Percentiles rank a stretch among this genome's conserved stretches.
Evolutionary conservation across 2,797 vertebrate genomes (phyloP).

Genomic region (Microctenopoma lineatum): DNA sequence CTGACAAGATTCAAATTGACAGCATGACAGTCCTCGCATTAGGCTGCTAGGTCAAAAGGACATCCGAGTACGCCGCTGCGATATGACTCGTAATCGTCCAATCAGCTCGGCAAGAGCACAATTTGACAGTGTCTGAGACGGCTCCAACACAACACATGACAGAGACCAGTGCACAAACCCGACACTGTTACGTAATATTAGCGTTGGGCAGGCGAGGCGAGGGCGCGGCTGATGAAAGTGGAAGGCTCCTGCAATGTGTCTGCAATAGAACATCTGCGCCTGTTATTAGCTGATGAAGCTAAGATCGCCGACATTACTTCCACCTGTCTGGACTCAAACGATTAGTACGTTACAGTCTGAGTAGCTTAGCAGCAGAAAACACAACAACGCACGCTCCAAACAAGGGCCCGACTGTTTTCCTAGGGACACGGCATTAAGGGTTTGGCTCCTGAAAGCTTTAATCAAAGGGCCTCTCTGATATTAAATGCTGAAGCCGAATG

Average conservation of each 20-base stretch:
- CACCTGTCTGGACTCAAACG: constrained; percentile 61
- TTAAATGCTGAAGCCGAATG: constrained; percentile 23
- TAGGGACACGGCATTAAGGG: constrained; percentile 59
- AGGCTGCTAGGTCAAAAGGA: neutral
- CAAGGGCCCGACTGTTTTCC: constrained; percentile 55
- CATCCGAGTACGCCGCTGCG: neutral
- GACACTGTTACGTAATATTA: constrained; percentile 26
- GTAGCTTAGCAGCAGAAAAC: constrained; percentile 48
- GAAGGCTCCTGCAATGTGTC: constrained; percentile 45
- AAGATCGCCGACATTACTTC: constrained; percentile 59
- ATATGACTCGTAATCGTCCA: neutral
- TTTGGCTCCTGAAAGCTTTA: constrained; percentile 58
- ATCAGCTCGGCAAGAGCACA: neutral
- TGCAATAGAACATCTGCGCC: constrained; percentile 66
- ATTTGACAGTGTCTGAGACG: neutral
- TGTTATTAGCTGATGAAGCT: constrained; percentile 64
- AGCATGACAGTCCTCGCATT: neutral
- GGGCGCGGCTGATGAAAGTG: constrained; percentile 28
- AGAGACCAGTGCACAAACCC: constrained; percentile 5
- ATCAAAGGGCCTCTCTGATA: constrained; percentile 44
- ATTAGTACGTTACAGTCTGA: constrained; percentile 58
- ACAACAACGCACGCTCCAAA: constrained; percentile 27
- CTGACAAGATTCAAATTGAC: constrained; percentile 1
- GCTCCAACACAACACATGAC: neutral
- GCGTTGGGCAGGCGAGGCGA: constrained; percentile 38